Evolutionary conservation across 2,113 vertebrate genomes (phyloP), one percentile per base, ranked within the genome.

Genomic region (Oreochromis tanganicae): DNA sequence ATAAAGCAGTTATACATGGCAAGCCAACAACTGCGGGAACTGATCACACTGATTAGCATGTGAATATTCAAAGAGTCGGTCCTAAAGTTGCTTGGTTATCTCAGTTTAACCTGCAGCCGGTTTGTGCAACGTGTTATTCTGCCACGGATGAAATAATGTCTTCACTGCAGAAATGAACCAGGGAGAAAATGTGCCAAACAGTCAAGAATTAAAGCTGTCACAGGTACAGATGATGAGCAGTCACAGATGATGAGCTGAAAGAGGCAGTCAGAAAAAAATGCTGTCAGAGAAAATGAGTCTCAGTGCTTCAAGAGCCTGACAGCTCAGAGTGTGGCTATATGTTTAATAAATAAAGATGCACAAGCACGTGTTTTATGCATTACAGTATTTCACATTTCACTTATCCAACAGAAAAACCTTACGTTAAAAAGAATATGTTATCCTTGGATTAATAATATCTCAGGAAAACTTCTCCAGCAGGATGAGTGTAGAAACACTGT

Each of bases 241-340:
- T 85, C 87, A 75, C 87, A 52, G 78, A 73, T 71, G 86, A 84
- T 54, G 78, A 84, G 73, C 86, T 80, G 46, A 88, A 80, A 57
- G 83, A 84, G 38, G 27, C 48, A 32, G 71, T 63, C 36, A 32
- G 83, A 12, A 78, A 82, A 82, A 88, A 85, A 89, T 82, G 87
- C 66, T 85, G 83, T 89, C 87, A 85, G 66, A 78, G 83, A 78
- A 85, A 88, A 85, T 85, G 87, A 88, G 87, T 63, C 83, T 61
- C 66, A 6, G 41, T 63, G 56, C 87, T 63, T 66, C 54, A 66
- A 82, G 79, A 78, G 73, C 9, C 83, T 21, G 83, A 82, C 79
- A 82, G 9, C 55, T 82, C n/a, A 57, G 79, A 66, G 79, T 46
- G 83, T 48, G 63, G 79, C 46, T 78, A 63, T 61, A 55, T 50